Evolutionary conservation across 2,797 vertebrate species (phyloP).

Genomic region (Selene dorsalis): DNA sequence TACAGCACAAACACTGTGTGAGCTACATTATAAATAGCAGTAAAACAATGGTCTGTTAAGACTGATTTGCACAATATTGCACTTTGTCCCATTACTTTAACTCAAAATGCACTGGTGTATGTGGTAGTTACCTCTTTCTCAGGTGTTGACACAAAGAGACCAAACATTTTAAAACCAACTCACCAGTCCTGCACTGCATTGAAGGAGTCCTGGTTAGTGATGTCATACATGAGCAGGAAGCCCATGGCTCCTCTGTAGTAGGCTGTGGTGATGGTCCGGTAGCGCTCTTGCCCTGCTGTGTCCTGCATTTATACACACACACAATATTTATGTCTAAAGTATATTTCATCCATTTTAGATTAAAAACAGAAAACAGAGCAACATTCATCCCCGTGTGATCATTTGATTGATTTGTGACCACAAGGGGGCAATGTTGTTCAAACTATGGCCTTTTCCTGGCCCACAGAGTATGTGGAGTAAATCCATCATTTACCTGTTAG

Average conservation of each 20-base stretch:
- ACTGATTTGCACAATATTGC: no score
- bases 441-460: neutral
- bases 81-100: no score
- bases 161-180: constrained; percentile 55
- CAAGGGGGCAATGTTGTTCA: constrained; percentile 51
- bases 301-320: constrained; percentile 81
- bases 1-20: constrained; percentile 56
- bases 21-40: neutral
- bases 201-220: constrained; percentile 92
- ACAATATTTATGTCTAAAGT: neutral
- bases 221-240: constrained; percentile 94
- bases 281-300: constrained; percentile 94
- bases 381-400: no score
- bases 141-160: neutral
- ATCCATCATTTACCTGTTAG: neutral
- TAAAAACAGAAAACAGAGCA: neutral
- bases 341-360: neutral
- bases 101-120: no score
- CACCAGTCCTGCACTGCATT: constrained; percentile 92
- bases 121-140: no score
- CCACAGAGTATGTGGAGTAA: neutral
- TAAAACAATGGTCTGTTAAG: no score
- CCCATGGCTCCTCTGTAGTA: constrained; percentile 96
- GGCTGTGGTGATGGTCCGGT: constrained; percentile 94
- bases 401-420: constrained; percentile 46